Base-by-base conservation (phyloP, 2,113 vertebrate genomes). In the Struthidea cinerea region DNA sequence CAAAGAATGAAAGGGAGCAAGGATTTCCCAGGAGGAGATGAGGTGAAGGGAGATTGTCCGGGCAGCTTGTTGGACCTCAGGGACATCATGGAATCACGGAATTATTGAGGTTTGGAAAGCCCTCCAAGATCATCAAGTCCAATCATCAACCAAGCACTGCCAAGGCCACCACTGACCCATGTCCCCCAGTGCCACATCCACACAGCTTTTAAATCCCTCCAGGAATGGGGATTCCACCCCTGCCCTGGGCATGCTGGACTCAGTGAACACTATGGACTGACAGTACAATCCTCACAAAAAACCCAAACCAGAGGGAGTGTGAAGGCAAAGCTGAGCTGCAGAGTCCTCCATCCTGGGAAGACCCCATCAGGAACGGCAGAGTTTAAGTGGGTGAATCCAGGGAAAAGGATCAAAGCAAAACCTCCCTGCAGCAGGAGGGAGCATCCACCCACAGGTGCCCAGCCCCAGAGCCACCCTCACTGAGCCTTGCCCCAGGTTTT, bases 51-150 rank as follows among this genome's bases (percentile, higher is more conserved):
- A 55, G 24, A 1, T 21, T 46, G 10, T 22, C 44, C 0, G 0
- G 26, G 21, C 20, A 11, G 7, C 35, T 18, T 5, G 10, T 10
- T 11, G 79, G 65, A 52, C 33, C 52, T 37, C 10, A 4, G 56
- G 24, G 70, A 24, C 2, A 2, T 41, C 22, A 19, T 3, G 19
- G 68, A 73, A 56, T 35, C 16, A 39, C 0, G 0, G 60, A 60
- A 76, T 42, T 22, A 61, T 0, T 14, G 56, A 77, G 18, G 49
- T 63, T 56, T 42, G 56, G 59, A 75, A 77, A 70, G 35, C 35
- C 8, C 35, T 33, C 35, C 27, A 11, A 47, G 28, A 68, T 26
- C 9, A 15, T 26, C 9, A 15, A 30, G n/a, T 52, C 52, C 16
- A 59, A 4, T 33, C 11, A 39, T 41, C 41, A 35, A 11, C 35